Base-by-base conservation (phyloP, 2,888 invertebrate species). In the Cheilosia impressa region DNA sequence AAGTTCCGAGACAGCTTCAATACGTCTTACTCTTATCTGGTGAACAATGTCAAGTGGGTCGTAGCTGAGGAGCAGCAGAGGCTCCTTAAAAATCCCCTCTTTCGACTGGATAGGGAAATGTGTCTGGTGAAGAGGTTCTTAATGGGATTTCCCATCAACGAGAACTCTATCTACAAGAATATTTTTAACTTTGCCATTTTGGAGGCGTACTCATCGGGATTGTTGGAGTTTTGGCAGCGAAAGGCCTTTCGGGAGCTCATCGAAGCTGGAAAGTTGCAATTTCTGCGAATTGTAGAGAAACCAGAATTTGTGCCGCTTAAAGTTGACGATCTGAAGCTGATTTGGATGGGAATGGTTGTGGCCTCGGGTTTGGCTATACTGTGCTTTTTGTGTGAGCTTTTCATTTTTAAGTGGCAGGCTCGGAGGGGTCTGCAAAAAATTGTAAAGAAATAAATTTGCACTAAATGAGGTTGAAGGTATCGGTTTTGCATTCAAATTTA, bases 41-140 rank as follows among this genome's bases (percentile, higher is more conserved):
- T 90, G 41, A 77, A 89, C 22, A 87, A 78, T 4, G 88, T 88
- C 4, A 89, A 90, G 52, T 91, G 91, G 91, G 53, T 77, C 0
- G 87, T 90, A 9, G 43, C 90, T 6, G 88, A 87, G 2, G 89
- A 89, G 24, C 91, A 91, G 66, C 91, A 91, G 38, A 88, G 89
- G 57, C 65, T 90, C 1, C 91, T 91, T 13, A 88, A 88, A 1
- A 79, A 81, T 1, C 90, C 89, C 0, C 22, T 91, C 0, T 91
- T 91, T 65, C 89, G 89, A 0, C 62, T 81, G 72, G 88, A 89
- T 0, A 47, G 87, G 0, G 89, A 89, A 24, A 87, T 91, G 4
- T 91, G 91, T n/a, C 87, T 90, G 19, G 88, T 78, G 13, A 87
- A 88, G 17, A 90, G 89, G 45, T 19, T 89, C 3, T 90, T 89